Percentiles rank a stretch among this genome's conserved stretches.
phyloP scores from a whole-genome alignment of 1,140 invertebrate genomes.

The Nasonia giraulti region DNA sequence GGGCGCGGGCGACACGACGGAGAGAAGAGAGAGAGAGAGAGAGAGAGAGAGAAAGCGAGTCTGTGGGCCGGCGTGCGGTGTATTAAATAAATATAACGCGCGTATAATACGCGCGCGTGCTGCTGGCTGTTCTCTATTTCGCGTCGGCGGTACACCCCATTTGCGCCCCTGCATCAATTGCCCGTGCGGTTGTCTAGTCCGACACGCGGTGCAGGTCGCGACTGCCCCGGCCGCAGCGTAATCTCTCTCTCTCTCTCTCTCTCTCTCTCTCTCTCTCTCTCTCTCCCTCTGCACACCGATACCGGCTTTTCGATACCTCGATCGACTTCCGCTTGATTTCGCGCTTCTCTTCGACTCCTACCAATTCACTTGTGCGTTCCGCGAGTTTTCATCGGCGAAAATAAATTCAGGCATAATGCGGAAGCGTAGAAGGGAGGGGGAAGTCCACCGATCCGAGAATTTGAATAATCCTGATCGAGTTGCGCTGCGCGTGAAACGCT shows the following conservation, averaged over 20 bases:
- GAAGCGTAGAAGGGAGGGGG: too few relatives aligned
- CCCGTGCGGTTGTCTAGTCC: conserved; percentile 59
- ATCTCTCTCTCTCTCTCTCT: too few relatives aligned
- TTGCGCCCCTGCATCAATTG: conserved; percentile 66
- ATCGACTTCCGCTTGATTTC: too few relatives aligned
- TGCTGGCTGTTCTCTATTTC: conserved; percentile 49
- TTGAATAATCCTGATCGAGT: too few relatives aligned
- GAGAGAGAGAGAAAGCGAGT: background rate
- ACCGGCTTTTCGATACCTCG: too few relatives aligned
- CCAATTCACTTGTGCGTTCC: too few relatives aligned
- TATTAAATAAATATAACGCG: conserved; percentile 72
- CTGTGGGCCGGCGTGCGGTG: conserved; percentile 53
- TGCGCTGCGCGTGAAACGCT: background rate
- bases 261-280: background rate
- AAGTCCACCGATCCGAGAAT: too few relatives aligned
- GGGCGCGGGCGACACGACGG: too few relatives aligned
- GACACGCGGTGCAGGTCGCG: conserved; percentile 35
- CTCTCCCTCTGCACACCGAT: background rate
- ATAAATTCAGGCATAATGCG: too few relatives aligned
- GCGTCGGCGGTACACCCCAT: conserved; percentile 60
- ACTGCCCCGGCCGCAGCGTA: conserved; percentile 53
- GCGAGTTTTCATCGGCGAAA: too few relatives aligned
- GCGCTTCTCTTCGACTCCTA: too few relatives aligned
- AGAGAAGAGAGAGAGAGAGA: too few relatives aligned
- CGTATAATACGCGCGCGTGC: conserved; percentile 58